Evolutionary conservation across 2,113 vertebrate genomes (phyloP), one percentile per base, ranked within the genome.

Genomic region (Notiomystis cincta): DNA sequence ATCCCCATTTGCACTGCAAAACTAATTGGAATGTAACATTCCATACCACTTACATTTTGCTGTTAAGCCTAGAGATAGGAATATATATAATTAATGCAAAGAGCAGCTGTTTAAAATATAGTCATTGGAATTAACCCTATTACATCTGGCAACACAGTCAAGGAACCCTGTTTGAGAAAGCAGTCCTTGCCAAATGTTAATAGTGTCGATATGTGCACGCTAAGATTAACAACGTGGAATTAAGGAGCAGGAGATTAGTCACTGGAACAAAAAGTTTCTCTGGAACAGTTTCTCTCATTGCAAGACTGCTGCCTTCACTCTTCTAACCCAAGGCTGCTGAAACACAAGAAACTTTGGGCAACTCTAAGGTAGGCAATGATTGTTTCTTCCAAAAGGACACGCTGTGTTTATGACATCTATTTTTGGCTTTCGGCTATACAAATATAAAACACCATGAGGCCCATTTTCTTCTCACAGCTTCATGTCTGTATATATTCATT

Each of bases 181-280:
- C 2, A 44, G 35, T 35, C 54, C 45, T 69, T 86, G 57, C 56
- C 86, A 90, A 94, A 66, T 2, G 37, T 53, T 87, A 87, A n/a
- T 10, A 80, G 50, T 20, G 50, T 56, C 6, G 5, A 69, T 51
- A 69, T 4, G 54, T 27, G 70, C 72, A 82, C 0, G 0, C 76
- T 77, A 60, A 70, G 92, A 91, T 95, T 93, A 96, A 87, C 54
- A 75, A 42, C 38, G 24, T 14, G 33, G 86, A 94, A 95, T 92
- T 96, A 89, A 65, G 30, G 61, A 92, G 48, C 48, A 58, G 47
- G 67, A 88, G 92, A 96, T 96, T 95, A 97, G 92, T 45, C 53
- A 83, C 38, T n/a, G 54, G 91, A 93, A 96, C 75, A 94, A 50
- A 80, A 97, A 95, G 83, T 91, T 96, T 87, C 84, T 77, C 54